Evolutionary conservation across 2,888 invertebrate genomes (phyloP).

Genomic region (Zygogramma bicolorata): DNA sequence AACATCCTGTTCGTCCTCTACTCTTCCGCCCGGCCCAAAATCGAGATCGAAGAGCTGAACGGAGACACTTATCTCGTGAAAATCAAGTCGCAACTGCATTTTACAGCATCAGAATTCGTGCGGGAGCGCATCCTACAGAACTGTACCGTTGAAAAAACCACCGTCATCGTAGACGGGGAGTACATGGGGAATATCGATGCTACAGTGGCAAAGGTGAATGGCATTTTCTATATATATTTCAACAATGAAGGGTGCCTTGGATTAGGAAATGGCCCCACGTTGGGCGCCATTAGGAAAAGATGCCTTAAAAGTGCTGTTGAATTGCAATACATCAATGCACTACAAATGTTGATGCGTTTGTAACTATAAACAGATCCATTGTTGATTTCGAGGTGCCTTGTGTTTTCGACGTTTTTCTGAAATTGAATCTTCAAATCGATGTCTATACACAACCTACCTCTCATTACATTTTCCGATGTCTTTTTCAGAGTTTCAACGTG

Average conservation of each 20-base stretch:
- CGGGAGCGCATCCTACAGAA: slow-evolving; percentile 66
- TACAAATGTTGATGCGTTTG: too few species aligned
- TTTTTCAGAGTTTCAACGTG: slow-evolving; percentile 70
- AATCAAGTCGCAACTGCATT: slow-evolving; percentile 79
- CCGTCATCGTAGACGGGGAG: slow-evolving; percentile 68
- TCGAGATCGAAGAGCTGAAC: slow-evolving; percentile 59
- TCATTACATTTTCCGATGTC: neutral
- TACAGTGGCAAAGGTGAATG: slow-evolving; percentile 72
- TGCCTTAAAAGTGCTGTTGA: too few species aligned
- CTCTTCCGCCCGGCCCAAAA: slow-evolving; percentile 68
- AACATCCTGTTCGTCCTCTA: slow-evolving; percentile 70
- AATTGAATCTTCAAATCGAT: too few species aligned
- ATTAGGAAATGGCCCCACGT: too few species aligned
- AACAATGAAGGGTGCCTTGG: too few species aligned
- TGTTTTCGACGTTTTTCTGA: too few species aligned
- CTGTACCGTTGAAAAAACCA: slow-evolving; percentile 49
- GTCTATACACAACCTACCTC: neutral
- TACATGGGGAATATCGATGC: slow-evolving; percentile 72
- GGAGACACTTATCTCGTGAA: slow-evolving; percentile 71
- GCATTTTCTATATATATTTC: neutral
- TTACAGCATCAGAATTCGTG: slow-evolving; percentile 86
- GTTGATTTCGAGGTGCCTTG: too few species aligned
- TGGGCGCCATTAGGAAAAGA: too few species aligned
- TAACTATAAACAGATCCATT: too few species aligned
- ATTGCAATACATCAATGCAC: too few species aligned